Conservation (phyloP, 2,113 vertebrate species). For the Nothoprocta perdicaria region DNA sequence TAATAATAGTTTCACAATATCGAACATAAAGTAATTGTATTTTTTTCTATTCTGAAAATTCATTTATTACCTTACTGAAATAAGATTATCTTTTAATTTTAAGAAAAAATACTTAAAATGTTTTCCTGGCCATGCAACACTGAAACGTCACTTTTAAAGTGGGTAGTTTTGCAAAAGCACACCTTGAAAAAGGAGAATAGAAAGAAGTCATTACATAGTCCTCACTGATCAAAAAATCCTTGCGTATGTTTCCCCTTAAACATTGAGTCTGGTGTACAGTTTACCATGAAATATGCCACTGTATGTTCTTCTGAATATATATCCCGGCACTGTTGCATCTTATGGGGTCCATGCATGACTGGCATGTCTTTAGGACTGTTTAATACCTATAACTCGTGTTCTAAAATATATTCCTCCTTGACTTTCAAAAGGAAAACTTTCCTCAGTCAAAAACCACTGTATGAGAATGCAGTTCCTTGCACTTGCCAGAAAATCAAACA, state of each 20-base stretch:
- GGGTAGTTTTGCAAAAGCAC: rapidly evolving
- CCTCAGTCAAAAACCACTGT: background rate
- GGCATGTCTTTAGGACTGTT: background rate
- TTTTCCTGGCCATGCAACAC: background rate
- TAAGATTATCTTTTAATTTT: background rate
- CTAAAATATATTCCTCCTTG: background rate
- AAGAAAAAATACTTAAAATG: background rate
- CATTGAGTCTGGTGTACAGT: background rate
- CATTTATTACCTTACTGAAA: background rate
- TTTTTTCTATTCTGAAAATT: background rate
- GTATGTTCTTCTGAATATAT: background rate
- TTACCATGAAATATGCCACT: rapidly evolving
- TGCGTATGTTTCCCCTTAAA: background rate
- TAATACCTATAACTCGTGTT: background rate
- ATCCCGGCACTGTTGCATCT: background rate
- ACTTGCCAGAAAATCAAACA: background rate
- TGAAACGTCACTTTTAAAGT: background rate
- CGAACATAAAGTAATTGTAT: background rate
- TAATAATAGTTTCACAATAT: background rate
- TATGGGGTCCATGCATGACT: background rate
- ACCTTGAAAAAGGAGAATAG: background rate
- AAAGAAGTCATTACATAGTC: background rate
- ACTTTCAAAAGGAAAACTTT: background rate
- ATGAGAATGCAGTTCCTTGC: background rate
- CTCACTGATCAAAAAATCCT: background rate